Conservation (phyloP, 2,113 vertebrate species). For the Chionodraco myersi region DNA sequence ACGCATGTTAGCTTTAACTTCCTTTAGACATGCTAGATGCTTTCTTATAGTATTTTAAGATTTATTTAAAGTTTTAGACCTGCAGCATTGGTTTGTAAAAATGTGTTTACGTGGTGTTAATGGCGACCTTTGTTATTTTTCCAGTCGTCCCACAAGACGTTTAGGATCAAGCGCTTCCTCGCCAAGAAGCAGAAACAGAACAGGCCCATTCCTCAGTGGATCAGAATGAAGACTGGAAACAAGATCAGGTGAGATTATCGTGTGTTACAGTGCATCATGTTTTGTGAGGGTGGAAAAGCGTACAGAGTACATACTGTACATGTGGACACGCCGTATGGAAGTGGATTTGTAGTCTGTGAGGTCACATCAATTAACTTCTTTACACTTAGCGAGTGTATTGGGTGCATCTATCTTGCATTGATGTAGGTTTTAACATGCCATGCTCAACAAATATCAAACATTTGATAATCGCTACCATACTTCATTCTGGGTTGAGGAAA, state of each 20-base stretch:
- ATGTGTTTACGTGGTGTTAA: background rate
- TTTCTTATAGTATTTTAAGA: too few species aligned
- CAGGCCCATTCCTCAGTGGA: slow-evolving; percentile 97
- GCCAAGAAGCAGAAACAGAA: slow-evolving; percentile 99
- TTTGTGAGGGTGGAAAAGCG: too few species aligned
- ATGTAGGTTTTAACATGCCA: too few species aligned
- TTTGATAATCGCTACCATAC: too few species aligned
- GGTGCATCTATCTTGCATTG: background rate
- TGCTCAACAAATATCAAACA: too few species aligned
- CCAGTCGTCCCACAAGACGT: slow-evolving; percentile 98
- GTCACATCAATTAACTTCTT: background rate
- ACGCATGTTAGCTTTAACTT: slow-evolving; percentile 10
- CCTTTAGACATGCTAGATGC: background rate
- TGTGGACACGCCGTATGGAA: background rate
- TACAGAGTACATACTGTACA: background rate
- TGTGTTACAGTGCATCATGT: background rate
- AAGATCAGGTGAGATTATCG: slow-evolving; percentile 90
- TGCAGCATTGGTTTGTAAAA: too few species aligned
- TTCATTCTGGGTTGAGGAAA: too few species aligned
- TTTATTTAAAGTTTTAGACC: too few species aligned
- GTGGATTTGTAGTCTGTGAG: background rate
- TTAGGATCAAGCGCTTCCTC: slow-evolving; percentile 96
- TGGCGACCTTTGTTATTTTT: background rate
- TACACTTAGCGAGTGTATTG: background rate
- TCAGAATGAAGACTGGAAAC: slow-evolving; percentile 98